A percentile compares a stretch with the other conserved stretches of the same genome.
Conservation (phyloP, 2,888 invertebrate species). For the Teleogryllus oceanicus region DNA sequence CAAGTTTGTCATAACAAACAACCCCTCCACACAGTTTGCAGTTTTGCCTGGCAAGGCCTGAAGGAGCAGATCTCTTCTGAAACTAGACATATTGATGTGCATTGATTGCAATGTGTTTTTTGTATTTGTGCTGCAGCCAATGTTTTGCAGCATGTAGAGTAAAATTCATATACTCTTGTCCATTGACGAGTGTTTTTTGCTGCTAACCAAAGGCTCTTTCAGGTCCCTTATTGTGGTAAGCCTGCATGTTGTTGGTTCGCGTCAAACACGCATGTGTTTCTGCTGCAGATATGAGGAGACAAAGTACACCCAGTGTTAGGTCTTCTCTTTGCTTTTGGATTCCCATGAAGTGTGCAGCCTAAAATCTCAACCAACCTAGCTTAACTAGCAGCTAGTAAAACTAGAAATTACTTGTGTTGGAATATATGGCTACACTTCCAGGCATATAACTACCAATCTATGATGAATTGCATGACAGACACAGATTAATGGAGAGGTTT, state of each 20-base stretch:
- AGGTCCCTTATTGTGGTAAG: constrained; percentile 1
- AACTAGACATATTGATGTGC: background rate
- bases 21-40: background rate
- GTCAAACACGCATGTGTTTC: background rate
- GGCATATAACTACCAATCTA: background rate
- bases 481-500: background rate
- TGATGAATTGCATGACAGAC: background rate
- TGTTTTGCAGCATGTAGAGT: background rate
- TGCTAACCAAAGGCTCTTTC: constrained; percentile 3
- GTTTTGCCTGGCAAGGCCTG: constrained; percentile 20
- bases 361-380: background rate
- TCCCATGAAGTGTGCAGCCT: background rate
- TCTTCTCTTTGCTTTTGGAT: constrained; percentile 6
- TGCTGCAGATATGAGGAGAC: background rate
- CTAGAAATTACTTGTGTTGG: background rate
- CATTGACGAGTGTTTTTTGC: background rate
- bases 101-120: background rate
- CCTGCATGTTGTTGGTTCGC: background rate
- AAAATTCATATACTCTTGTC: background rate
- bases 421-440: background rate
- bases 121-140: background rate
- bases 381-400: background rate
- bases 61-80: background rate
- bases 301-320: background rate
- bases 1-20: background rate